Evolutionary conservation across 2,888 invertebrate species (phyloP), one percentile per base, ranked within the genome.

Genomic region (Hoplodrina ambigua): DNA sequence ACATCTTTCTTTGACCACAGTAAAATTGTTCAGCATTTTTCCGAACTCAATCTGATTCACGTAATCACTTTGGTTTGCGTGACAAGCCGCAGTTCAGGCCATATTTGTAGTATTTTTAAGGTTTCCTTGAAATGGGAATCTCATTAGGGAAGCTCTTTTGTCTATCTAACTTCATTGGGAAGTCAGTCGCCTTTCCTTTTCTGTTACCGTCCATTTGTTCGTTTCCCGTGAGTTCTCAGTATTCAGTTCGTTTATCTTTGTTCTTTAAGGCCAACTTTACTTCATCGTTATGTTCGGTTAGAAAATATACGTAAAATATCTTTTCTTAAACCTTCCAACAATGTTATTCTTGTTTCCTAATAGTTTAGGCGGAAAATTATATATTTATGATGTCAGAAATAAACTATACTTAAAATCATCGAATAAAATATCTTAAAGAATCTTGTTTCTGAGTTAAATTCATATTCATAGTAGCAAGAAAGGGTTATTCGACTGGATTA

Each of bases 41-140:
- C 33, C 17, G n/a, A 54, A 44, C 50, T 60, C 33, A 58, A 69
- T 72, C 54, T 54, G 19, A 53, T 57, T 70, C 63, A 19, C 25
- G 41, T 59, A 73, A 73, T 73, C 57, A 64, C 41, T 56, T 49
- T 15, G 15, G 68, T 52, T 80, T 74, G 84, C 86, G 83, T 88
- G 88, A 81, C 80, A 73, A 83, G 69, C 65, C 52, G 72, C 67
- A 83, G 81, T 88, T 80, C 46, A 63, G 49, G 41, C 20, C 52
- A 62, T 78, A 69, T 74, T 83, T 77, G 65, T 78, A 75, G 73
- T 71, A 78, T 73, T 77, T 73, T 78, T 65, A 75, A 69, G 68
- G 73, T 80, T 85, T 59, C 59, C 62, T 46, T 58, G 63, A 69
- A 75, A 72, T 54, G 55, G 37, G 46, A 65, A 72, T 73, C 53